Evolutionary conservation across 2,888 invertebrate genomes (phyloP), one percentile per base, ranked within the genome.

Genomic region (Allygus modestus): DNA sequence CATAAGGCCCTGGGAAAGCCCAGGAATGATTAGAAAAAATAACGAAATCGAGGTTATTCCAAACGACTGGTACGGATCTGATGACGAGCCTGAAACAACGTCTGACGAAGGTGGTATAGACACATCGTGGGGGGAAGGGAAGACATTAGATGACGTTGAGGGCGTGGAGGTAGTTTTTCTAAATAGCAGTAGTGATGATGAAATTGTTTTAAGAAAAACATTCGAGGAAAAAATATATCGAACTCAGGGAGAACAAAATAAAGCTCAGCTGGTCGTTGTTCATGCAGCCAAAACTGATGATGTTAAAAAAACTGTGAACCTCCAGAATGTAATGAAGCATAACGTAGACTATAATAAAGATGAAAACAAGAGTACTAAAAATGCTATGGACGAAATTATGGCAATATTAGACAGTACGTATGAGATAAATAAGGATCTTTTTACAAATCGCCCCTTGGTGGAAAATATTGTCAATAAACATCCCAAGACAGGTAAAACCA

Each of bases 131-230:
- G 85, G 86, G 23, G 86, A 87, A 11, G 87, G 87, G 7, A 86
- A 84, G 61, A 87, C 86, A 69, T 71, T 87, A 17, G 87, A 88
- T 43, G 87, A 87, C 15, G 84, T 86, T 23, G 86, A 87, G 33
- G 93, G 93, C 4, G 94, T 94, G 31, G 95, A 95, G 90, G 89
- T 95, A 15, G 94, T 95, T 0, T 95, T 93, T 89, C 91, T 95
- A 69, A 94, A 94, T 84, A 92, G 81, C 37, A 85, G 86, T 84
- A 84, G 85, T 71, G 86, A 84, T 15, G 73, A 69, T 46, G 81
- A 51, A 1, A n/a, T 46, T 20, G 79, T 65, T 65, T 31, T 65
- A 31, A 65, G 23, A 41, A 82, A 81, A 82, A 85, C 82, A 15
- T 84, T 73, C 54, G 61, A 41, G 9, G 81, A 84, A 75, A 17